These are phyloP conservation scores for Leptinotarsa defecta DNA, from an alignment of 1,140 invertebrate genomes.

Conservation along the genomic window DNA sequence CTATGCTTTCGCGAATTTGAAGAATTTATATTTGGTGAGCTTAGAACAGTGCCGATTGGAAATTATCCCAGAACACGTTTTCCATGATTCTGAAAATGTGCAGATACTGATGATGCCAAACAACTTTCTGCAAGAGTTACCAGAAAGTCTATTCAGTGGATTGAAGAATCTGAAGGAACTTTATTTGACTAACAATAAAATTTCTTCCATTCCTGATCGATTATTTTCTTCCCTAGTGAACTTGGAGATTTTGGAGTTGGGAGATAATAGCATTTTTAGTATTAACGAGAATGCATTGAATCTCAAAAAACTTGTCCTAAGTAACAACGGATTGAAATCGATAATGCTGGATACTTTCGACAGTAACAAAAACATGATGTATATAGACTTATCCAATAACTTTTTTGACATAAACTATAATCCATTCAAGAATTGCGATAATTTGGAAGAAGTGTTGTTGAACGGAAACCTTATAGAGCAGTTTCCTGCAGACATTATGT, in stretches of 20 bases:
- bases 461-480: not conserved
- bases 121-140: not conserved
- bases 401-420: not conserved
- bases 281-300: not conserved
- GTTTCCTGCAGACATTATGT: not conserved
- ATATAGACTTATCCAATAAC: conserved; percentile 9
- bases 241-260: conserved; percentile 1
- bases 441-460: not conserved
- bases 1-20: not conserved
- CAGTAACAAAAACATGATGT: not conserved
- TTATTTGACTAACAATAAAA: not conserved
- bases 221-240: not conserved
- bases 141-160: not conserved
- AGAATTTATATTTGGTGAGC: not conserved
- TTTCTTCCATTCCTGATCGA: not conserved
- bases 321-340: not conserved
- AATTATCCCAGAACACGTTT: conserved; percentile 2
- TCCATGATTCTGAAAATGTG: not conserved
- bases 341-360: not conserved
- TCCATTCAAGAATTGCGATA: not conserved
- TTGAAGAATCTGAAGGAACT: not conserved
- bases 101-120: not conserved
- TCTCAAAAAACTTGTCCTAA: not conserved
- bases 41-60: not conserved
- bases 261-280: not conserved